A percentile compares a stretch with the other conserved stretches of the same genome.
phyloP scores from a whole-genome alignment of 2,797 vertebrate species.

The Falco concolor region DNA sequence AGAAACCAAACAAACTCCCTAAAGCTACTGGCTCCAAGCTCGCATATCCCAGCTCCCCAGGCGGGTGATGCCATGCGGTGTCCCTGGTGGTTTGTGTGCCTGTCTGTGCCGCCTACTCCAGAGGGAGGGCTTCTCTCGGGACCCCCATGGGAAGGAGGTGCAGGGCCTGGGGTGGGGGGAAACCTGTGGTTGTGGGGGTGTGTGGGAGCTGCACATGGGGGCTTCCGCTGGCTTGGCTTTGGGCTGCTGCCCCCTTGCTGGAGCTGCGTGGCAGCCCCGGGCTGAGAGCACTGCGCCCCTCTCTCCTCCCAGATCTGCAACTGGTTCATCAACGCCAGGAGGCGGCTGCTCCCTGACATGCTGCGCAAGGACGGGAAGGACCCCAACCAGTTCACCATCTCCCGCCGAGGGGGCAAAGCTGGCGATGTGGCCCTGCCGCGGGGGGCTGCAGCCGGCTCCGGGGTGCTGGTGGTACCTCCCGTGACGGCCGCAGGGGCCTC shows the following conservation, averaged over 20 bases:
- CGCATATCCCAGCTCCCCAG: not conserved
- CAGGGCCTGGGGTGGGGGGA: not conserved
- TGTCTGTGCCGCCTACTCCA: fast-evolving
- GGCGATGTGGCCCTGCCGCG: conserved; percentile 68
- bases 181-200: fast-evolving
- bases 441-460: conserved; percentile 67
- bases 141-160: not conserved
- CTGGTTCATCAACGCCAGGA: conserved; percentile 97
- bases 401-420: conserved; percentile 83
- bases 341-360: conserved; percentile 91
- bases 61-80: fast-evolving
- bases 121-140: not conserved
- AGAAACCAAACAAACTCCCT: no score
- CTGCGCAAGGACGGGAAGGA: conserved; percentile 94
- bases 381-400: conserved; percentile 93
- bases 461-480: conserved; percentile 63
- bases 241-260: not conserved
- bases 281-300: not conserved
- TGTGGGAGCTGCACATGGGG: fast-evolving
- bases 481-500: conserved; percentile 62
- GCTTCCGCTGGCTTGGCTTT: not conserved
- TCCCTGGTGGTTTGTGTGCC: not conserved
- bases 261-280: fast-evolving
- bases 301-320: conserved; percentile 87
- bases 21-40: not conserved